Evolutionary conservation across 2,113 vertebrate species (phyloP).

Genomic region (Hemichromis elongatus): DNA sequence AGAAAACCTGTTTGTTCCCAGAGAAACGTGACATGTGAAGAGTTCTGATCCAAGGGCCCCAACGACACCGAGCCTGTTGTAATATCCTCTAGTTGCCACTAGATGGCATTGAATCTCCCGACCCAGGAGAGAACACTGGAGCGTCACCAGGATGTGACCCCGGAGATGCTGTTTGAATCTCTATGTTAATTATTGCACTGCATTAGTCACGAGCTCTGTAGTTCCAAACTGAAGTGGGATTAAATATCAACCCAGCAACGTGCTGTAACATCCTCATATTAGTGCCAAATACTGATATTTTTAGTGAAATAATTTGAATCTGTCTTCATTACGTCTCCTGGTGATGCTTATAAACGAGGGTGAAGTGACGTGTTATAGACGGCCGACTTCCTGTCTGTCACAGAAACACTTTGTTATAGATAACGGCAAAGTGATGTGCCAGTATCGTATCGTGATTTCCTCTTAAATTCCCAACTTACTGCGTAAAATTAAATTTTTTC

Average conservation of each 20-base stretch:
- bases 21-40: not conserved
- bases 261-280: rapidly evolving
- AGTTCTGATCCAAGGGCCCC: not conserved
- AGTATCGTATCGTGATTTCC: not conserved
- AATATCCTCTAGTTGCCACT: not conserved
- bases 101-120: not conserved
- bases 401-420: too few species aligned
- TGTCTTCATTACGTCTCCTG: not conserved
- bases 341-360: not conserved
- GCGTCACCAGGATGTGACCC: not conserved
- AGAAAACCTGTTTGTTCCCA: not conserved
- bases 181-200: not conserved
- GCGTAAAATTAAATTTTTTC: rapidly evolving
- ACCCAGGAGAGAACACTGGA: too few species aligned
- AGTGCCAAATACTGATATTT: rapidly evolving
- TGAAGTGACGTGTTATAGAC: rapidly evolving
- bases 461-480: not conserved
- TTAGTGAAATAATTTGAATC: not conserved
- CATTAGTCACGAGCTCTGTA: not conserved
- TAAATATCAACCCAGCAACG: rapidly evolving
- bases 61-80: not conserved
- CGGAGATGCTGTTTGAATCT: not conserved
- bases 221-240: not conserved
- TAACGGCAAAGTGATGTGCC: rapidly evolving
- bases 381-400: rapidly evolving